These are phyloP conservation scores for Petrolisthes cinctipes DNA, from an alignment of 2,888 invertebrate genomes.

Conservation along the genomic window DNA sequence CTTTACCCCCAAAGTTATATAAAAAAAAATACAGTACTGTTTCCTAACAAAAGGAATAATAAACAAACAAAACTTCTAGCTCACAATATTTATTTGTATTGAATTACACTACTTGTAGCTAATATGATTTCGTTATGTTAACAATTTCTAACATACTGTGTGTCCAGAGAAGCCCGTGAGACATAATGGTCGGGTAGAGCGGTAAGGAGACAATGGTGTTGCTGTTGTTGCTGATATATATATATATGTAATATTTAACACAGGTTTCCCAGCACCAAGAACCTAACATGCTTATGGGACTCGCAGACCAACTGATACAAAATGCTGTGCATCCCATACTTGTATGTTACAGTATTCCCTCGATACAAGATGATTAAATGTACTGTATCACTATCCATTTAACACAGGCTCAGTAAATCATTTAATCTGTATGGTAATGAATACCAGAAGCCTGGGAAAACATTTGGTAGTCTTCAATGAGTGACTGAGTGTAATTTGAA, in stretches of 20 bases:
- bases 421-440: no score
- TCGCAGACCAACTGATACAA: conserved; percentile 7
- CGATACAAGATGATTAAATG: no score
- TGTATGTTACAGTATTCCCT: no score
- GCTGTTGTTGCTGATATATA: conserved; percentile 26
- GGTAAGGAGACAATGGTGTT: conserved; percentile 35
- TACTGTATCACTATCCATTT: no score
- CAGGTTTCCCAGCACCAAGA: conserved; percentile 43
- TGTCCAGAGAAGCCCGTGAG: conserved; percentile 24
- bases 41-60: conserved; percentile 28
- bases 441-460: no score
- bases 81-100: conserved; percentile 52
- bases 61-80: conserved; percentile 51
- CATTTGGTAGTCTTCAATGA: no score
- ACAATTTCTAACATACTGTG: conserved; percentile 40
- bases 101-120: conserved; percentile 36
- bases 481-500: no score
- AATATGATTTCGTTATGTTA: conserved; percentile 38
- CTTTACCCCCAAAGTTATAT: neutral
- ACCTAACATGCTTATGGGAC: conserved; percentile 31
- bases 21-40: neutral
- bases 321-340: conserved; percentile 12
- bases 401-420: no score
- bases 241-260: conserved; percentile 24
- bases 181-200: conserved; percentile 25